Conservation (phyloP, 1,140 invertebrate species). For the Cherax destructor region DNA sequence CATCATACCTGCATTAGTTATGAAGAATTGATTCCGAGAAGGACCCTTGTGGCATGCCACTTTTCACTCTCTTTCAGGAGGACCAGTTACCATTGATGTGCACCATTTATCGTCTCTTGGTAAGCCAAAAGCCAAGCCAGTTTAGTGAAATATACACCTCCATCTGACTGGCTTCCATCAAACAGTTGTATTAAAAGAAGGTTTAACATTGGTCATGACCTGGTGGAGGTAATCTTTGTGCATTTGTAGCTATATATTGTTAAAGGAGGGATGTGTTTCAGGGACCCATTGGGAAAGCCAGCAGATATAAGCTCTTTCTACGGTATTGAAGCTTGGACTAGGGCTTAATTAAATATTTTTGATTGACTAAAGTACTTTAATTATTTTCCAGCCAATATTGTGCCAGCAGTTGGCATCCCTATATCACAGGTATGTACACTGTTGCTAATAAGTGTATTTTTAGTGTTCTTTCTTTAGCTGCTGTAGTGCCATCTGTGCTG, state of each 20-base stretch:
- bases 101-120: constrained; percentile 22
- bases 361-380: constrained; percentile 7
- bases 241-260: not conserved
- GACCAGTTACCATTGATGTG: constrained; percentile 35
- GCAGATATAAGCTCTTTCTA: constrained; percentile 6
- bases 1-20: constrained; percentile 3
- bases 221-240: constrained; percentile 10
- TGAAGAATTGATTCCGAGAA: constrained; percentile 30
- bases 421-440: constrained; percentile 64
- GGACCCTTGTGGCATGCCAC: constrained; percentile 29
- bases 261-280: not conserved
- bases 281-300: constrained; percentile 3
- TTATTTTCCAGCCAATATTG: constrained; percentile 62
- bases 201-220: constrained; percentile 28
- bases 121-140: constrained; percentile 28
- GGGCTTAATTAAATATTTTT: not conserved
- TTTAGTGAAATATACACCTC: constrained; percentile 17
- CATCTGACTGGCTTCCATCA: constrained; percentile 20
- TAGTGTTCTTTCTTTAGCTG: constrained; percentile 6
- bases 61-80: constrained; percentile 35
- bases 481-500: not conserved
- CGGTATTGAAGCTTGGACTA: not conserved
- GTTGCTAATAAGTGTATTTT: not conserved
- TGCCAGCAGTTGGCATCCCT: constrained; percentile 68
- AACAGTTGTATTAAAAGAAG: not conserved